These are phyloP conservation scores for Camponotus pennsylvanicus DNA, from an alignment of 1,140 invertebrate species.

Conservation along the genomic window DNA sequence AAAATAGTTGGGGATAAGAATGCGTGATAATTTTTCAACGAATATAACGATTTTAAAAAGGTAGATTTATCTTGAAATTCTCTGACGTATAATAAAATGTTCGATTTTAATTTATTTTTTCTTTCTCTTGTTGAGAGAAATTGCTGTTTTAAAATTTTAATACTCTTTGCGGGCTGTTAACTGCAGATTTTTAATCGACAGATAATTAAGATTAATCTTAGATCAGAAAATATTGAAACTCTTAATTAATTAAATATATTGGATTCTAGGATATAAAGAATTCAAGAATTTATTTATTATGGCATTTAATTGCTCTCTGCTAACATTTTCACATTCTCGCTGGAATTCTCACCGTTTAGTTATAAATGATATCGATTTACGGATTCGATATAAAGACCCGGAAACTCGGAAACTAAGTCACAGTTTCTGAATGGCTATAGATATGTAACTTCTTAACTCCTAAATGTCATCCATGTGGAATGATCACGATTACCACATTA, in stretches of 20 bases:
- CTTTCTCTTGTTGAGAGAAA: background rate
- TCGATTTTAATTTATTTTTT: slow-evolving; percentile 1
- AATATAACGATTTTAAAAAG: background rate
- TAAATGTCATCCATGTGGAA: slow-evolving; percentile 56
- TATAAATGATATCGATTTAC: slow-evolving; percentile 51
- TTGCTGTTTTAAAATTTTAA: background rate
- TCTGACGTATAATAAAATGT: slow-evolving; percentile 9
- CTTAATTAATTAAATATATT: background rate
- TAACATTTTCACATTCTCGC: slow-evolving; percentile 2
- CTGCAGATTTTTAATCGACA: too few relatives aligned
- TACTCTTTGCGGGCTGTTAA: background rate
- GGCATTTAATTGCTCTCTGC: background rate
- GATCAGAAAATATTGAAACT: background rate
- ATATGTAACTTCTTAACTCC: slow-evolving; percentile 58
- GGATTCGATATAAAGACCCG: slow-evolving; percentile 49
- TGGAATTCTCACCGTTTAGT: slow-evolving; percentile 18
- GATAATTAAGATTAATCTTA: background rate
- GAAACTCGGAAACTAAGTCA: slow-evolving; percentile 49
- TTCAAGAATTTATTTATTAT: background rate
- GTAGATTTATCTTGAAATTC: slow-evolving; percentile 29
- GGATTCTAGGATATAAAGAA: too few relatives aligned
- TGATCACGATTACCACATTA: slow-evolving; percentile 59
- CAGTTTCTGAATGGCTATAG: slow-evolving; percentile 44
- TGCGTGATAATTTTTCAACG: slow-evolving; percentile 17
- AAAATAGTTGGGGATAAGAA: background rate